These are phyloP conservation scores for Platerodrilus igneus DNA, from an alignment of 2,888 invertebrate genomes.

Conservation along the genomic window DNA sequence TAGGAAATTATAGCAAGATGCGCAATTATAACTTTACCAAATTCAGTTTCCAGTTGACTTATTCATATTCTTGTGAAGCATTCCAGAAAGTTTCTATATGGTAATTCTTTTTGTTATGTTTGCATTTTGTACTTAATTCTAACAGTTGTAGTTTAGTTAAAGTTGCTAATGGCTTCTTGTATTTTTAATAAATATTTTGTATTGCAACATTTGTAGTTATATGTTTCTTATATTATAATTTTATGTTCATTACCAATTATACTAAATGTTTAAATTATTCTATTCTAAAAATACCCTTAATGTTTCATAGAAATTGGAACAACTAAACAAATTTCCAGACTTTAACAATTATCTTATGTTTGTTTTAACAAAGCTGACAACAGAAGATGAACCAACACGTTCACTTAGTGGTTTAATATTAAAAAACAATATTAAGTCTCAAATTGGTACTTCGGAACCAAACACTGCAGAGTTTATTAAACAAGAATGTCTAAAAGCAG, in stretches of 20 bases:
- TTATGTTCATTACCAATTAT: background rate
- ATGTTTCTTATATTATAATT: background rate
- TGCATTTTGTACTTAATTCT: no score
- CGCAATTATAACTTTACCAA: no score
- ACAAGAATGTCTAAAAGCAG: constrained; percentile 89
- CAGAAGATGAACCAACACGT: constrained; percentile 95
- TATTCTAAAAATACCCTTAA: constrained; percentile 54
- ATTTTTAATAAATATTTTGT: no score
- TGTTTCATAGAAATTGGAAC: constrained; percentile 85
- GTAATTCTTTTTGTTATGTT: no score
- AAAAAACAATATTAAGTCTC: constrained; percentile 95
- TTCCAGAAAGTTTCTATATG: no score
- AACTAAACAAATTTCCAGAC: constrained; percentile 95
- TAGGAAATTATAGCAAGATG: no score
- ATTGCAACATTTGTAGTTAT: no score
- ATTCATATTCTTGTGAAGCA: no score
- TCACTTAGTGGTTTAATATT: constrained; percentile 95
- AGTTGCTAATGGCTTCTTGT: no score
- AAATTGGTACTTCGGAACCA: constrained; percentile 82
- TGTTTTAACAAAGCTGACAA: constrained; percentile 89
- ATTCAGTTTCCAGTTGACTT: no score
- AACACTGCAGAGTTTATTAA: constrained; percentile 94
- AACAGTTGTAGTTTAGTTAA: no score
- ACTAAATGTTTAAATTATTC: constrained; percentile 7
- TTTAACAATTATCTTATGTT: constrained; percentile 99